Percentiles rank a stretch among this genome's conserved stretches.
Conservation (phyloP, 2,888 invertebrate species). For the Archips xylosteana region DNA sequence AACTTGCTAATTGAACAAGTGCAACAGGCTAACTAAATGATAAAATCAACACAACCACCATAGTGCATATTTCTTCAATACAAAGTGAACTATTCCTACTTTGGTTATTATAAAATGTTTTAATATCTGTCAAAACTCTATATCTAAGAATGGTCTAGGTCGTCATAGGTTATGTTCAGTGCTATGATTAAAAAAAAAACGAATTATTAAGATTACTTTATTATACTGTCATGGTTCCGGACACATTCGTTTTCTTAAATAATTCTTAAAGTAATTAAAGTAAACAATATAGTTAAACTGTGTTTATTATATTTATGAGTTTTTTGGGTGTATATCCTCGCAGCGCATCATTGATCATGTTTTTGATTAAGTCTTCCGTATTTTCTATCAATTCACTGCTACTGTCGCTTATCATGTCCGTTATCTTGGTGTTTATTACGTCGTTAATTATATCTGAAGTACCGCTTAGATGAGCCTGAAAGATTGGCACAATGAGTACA, state of each 20-base stretch:
- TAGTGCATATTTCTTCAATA: too few species aligned
- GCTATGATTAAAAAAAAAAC: background rate
- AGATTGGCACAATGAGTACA: background rate
- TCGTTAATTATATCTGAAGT: constrained; percentile 12
- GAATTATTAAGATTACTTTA: background rate
- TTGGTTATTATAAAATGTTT: too few species aligned
- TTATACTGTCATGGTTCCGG: constrained; percentile 25
- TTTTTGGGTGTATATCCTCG: constrained; percentile 25
- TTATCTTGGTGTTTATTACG: background rate
- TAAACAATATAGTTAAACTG: background rate
- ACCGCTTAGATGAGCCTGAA: constrained; percentile 22
- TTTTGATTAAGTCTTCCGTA: constrained; percentile 2
- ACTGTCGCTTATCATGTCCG: background rate
- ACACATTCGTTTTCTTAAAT: constrained; percentile 3
- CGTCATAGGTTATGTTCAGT: background rate
- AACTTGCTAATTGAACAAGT: too few species aligned
- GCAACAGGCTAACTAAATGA: too few species aligned
- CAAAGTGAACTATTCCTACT: too few species aligned
- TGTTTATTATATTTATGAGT: constrained; percentile 15
- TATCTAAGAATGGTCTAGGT: background rate
- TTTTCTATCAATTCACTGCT: background rate
- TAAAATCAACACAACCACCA: too few species aligned
- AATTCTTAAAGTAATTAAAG: background rate
- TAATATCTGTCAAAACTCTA: background rate
- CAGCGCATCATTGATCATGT: background rate